phyloP scores from a whole-genome alignment of 92 coral and sea anemone species.

The Micromussa lordhowensis region DNA sequence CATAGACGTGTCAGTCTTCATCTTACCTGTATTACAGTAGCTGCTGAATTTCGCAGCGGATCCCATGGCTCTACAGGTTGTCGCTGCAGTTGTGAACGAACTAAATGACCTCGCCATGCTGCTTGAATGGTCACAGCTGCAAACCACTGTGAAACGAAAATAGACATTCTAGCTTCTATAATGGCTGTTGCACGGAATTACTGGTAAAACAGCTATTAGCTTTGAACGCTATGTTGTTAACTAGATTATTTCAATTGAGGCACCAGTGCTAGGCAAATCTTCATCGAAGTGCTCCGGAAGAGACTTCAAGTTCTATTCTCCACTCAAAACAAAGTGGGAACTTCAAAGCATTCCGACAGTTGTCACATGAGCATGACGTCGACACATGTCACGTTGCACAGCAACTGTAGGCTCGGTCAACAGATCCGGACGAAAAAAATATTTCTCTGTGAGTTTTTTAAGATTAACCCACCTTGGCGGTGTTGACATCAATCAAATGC shows the following conservation, averaged over 20 bases:
- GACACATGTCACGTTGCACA: background rate
- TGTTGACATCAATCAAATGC: conserved; percentile 77
- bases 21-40: conserved; percentile 87
- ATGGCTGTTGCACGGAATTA: background rate
- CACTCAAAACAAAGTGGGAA: background rate
- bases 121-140: conserved; percentile 86
- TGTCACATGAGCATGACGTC: background rate
- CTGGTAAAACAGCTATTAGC: background rate
- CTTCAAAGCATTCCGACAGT: background rate
- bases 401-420: background rate
- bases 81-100: conserved; percentile 55
- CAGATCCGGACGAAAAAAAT: background rate
- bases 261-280: background rate
- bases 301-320: background rate
- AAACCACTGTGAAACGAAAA: conserved; percentile 61
- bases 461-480: conserved; percentile 50
- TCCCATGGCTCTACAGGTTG: conserved; percentile 65
- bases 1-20: background rate
- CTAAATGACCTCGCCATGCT: conserved; percentile 83
- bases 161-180: background rate
- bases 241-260: no score
- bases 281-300: background rate
- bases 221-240: no score
- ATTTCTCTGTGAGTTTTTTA: background rate
- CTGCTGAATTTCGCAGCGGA: conserved; percentile 77